Evolutionary conservation across 2,113 vertebrate species (phyloP).

Genomic region (Engystomops pustulosus): DNA sequence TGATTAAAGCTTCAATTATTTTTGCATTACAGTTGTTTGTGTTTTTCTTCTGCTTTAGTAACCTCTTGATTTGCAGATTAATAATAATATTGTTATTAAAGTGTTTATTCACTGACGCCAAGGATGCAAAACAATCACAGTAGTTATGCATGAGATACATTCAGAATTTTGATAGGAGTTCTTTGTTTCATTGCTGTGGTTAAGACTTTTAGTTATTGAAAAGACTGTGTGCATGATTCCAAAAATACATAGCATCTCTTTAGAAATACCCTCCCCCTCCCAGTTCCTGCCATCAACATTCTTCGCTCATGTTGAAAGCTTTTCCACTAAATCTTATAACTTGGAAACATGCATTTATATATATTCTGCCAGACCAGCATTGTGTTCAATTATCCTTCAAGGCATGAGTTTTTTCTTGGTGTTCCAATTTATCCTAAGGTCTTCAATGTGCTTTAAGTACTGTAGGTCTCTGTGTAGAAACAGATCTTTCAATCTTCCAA

Average conservation of each 20-base stretch:
- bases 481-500: no score
- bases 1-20: conserved; percentile 43
- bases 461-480: no score
- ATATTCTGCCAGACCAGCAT: not conserved
- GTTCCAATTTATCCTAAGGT: not conserved
- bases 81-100: conserved; percentile 42
- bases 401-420: not conserved
- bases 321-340: not conserved
- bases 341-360: not conserved
- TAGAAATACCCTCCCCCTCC: not conserved
- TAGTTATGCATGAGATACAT: conserved; percentile 23
- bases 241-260: not conserved
- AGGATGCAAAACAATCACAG: not conserved
- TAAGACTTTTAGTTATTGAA: not conserved
- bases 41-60: conserved; percentile 35
- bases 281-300: not conserved
- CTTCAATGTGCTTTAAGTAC: not conserved
- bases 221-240: not conserved
- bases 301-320: not conserved
- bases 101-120: conserved; percentile 26
- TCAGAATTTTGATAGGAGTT: conserved; percentile 3
- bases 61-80: conserved; percentile 40
- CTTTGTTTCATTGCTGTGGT: not conserved
- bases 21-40: conserved; percentile 36
- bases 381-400: not conserved